phyloP scores from a whole-genome alignment of 2,888 invertebrate genomes.

The Hyppa rectilinea region DNA sequence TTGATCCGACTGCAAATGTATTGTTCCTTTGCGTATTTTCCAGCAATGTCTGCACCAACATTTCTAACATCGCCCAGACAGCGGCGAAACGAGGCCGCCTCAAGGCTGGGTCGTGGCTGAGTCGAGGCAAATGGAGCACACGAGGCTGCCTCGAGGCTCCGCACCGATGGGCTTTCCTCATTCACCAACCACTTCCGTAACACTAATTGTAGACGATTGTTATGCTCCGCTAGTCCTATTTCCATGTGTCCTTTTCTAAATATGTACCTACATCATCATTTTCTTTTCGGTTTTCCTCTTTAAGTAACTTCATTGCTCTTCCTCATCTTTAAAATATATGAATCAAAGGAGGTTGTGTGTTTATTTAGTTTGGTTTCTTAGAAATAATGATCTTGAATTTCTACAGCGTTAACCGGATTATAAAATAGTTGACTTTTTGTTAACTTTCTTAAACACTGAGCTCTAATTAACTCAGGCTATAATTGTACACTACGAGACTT shows the following conservation, averaged over 20 bases:
- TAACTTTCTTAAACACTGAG: constrained; percentile 48
- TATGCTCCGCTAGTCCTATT: constrained; percentile 70
- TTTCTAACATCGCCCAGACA: constrained; percentile 50
- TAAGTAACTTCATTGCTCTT: constrained; percentile 15
- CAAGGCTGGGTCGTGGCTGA: constrained; percentile 74
- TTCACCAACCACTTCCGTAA: constrained; percentile 73
- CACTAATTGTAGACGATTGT: constrained; percentile 74
- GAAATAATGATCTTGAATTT: constrained; percentile 10
- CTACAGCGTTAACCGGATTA: constrained; percentile 30
- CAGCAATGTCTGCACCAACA: constrained; percentile 27
- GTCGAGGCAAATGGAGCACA: constrained; percentile 74
- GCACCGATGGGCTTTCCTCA: constrained; percentile 80
- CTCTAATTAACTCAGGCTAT: constrained; percentile 37
- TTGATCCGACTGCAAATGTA: background rate
- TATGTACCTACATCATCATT: constrained; percentile 56
- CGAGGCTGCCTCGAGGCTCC: constrained; percentile 79
- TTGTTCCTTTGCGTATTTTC: background rate
- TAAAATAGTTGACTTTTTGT: constrained; percentile 33
- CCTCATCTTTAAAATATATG: constrained; percentile 25
- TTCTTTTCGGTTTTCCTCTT: constrained; percentile 55
- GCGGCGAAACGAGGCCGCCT: constrained; percentile 65
- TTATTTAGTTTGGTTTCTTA: constrained; percentile 16
- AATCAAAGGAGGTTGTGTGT: constrained; percentile 4
- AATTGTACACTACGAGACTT: constrained; percentile 29
- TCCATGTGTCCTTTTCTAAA: constrained; percentile 70